Evolutionary conservation across 1,140 invertebrate species (phyloP), one percentile per base, ranked within the genome.

Genomic region (Hydropsyche tenuis): DNA sequence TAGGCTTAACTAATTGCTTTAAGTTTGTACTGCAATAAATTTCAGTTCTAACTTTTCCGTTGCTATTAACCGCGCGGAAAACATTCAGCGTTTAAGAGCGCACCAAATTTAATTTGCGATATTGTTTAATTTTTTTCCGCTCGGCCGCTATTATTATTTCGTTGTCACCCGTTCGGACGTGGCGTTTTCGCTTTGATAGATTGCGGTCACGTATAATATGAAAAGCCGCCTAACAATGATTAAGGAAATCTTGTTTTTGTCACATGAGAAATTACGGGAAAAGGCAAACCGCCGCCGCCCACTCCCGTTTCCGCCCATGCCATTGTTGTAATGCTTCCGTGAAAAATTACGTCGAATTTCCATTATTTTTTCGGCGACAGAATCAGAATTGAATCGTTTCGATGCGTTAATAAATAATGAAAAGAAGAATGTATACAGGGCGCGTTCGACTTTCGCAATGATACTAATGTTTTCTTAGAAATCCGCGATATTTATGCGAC

Each of bases 1-100:
- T 68, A 68, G 65, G 65, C 65, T 48, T 46, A 48, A 68, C 65
- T 68, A 68, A 68, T 68, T 68, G 65, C 65, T 68, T 68, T 68
- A 68, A 68, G 65, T 68, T 68, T 68, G 65, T 46, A 68, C 45
- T 68, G 65, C 42, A 68, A 68, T 68, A 68, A 68, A 68, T 68
- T 68, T 68, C 22, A 68, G 65, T 68, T 68, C 23, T 43, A 68
- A 68, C 43, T 68, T 68, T 68, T 46, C 65, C 23, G 43, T 48
- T 48, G 45, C 65, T 68, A 48, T 68, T 68, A 48, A 68, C 42
- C 65, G 45, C 22, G 37, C 22, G 65, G 42, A 68, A 68, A 68
- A 68, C 45, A 68, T 68, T 43, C 30, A 65, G 43, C 42, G 16
- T 48, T 65, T 42, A 23, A 65, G 27, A 7, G 5, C 45, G 43